Base-by-base conservation (phyloP, 37 sponge, comb jelly and placozoan species). In the Beroe ovata region DNA sequence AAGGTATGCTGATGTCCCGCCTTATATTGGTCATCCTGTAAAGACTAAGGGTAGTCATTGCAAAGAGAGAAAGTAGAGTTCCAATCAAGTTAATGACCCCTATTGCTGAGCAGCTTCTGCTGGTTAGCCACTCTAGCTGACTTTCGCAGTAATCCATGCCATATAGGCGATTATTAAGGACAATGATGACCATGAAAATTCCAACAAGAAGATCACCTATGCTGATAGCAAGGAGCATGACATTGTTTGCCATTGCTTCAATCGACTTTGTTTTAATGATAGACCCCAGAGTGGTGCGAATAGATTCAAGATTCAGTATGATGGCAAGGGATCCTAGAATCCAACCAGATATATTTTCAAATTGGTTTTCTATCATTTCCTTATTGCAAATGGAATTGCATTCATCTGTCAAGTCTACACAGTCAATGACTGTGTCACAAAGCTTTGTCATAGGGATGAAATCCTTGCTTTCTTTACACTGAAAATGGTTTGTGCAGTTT, bases 171-270 rank as follows among this genome's bases (percentile, higher is more conserved):
- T 62, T 25, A 25, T 4, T 62, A 28, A 4, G 4, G 6, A 25
- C 4, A 16, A 62, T 62, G 23, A 62, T 25, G 8, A 16, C 4
- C 28, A 62, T 20, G 20, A 28, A 62, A 6, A 47, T 11, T 47
- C 54, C 54, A 62, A 62, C 63, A 62, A 62, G 21, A 20, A 62
- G 20, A 16, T 62, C 63, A n/a, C 63, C 63, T 4, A 62, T 28
- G 20, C 63, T 62, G 8, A 62, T 25, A 4, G 20, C 23, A 23
- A 62, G 21, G 3, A 62, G 4, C 23, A 62, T 21, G 4, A 23
- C 63, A 25, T 62, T 62, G 29, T 62, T 62, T 14, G 63, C 63
- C 28, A 62, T 8, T n/a, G 63, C 8, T 21, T 62, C 29, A 6
- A 21, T 25, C 6, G 63, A 62, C 20, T 62, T 62, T 21, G 28